Evolutionary conservation across 2,888 invertebrate species (phyloP).

Genomic region (Amphiduros pacificus): DNA sequence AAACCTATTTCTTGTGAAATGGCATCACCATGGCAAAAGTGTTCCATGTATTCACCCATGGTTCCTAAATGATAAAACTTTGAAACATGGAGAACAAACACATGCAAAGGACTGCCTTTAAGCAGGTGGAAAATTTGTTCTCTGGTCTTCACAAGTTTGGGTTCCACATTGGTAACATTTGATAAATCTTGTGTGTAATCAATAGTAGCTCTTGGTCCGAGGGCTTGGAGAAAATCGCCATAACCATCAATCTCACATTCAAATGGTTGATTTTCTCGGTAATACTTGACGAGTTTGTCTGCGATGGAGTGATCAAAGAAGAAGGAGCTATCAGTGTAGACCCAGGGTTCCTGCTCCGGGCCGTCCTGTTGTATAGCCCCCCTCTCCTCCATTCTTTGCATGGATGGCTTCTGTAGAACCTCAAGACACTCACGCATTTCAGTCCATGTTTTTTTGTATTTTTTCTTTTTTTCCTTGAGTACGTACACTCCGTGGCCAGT

Average conservation of each 20-base stretch:
- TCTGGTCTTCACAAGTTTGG: constrained; percentile 42
- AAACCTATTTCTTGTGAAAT: constrained; percentile 44
- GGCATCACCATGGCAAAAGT: constrained; percentile 44
- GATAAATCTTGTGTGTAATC: constrained; percentile 46
- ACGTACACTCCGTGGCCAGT: constrained; percentile 62
- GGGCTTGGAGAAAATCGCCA: constrained; percentile 61
- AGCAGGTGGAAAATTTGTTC: constrained; percentile 49
- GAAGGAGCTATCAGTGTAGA: constrained; percentile 62
- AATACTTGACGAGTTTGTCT: constrained; percentile 50
- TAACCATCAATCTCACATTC: constrained; percentile 62
- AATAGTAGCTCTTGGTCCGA: constrained; percentile 50
- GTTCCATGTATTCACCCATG: constrained; percentile 52
- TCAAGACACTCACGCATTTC: constrained; percentile 49
- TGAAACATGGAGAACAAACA: constrained; percentile 56
- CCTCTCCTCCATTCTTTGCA: constrained; percentile 51
- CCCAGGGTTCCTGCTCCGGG: constrained; percentile 29
- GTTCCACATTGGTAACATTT: constrained; percentile 44
- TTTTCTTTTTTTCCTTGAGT: constrained; percentile 31
- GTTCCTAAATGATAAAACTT: constrained; percentile 62
- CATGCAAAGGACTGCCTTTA: constrained; percentile 42
- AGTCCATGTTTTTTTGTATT: not conserved
- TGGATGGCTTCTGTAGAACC: constrained; percentile 61
- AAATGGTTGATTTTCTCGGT: constrained; percentile 44
- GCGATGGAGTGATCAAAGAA: constrained; percentile 58
- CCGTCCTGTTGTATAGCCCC: constrained; percentile 53